Percentiles rank a stretch among this genome's conserved stretches.
Evolutionary conservation across 2,797 vertebrate species (phyloP).

Genomic region (Tachyglossus aculeatus): DNA sequence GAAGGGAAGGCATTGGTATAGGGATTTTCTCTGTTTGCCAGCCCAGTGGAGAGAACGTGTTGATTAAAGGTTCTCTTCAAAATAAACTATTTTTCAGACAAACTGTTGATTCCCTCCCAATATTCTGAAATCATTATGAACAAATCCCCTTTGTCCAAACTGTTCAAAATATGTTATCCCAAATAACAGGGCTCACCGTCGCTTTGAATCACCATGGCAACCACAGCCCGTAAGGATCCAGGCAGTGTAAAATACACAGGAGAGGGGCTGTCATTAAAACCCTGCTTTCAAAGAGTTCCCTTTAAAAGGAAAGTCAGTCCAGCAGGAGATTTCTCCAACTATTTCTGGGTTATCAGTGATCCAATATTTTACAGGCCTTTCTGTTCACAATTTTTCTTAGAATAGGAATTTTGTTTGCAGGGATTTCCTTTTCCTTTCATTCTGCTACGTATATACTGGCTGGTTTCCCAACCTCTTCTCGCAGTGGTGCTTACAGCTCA

Average conservation of each 20-base stretch:
- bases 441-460: not conserved
- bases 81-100: too few relatives aligned
- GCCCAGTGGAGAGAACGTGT: too few relatives aligned
- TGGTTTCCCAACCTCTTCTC: conserved; percentile 12
- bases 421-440: not conserved
- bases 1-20: too few relatives aligned
- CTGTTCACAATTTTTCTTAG: conserved; percentile 4
- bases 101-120: too few relatives aligned
- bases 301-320: not conserved
- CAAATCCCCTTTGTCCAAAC: not conserved
- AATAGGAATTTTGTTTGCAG: not conserved
- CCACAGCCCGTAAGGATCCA: not conserved
- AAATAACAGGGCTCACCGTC: not conserved
- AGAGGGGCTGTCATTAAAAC: conserved; percentile 23
- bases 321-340: not conserved
- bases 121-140: not conserved
- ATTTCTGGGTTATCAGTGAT: conserved; percentile 3
- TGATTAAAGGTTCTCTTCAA: too few relatives aligned
- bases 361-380: conserved; percentile 24
- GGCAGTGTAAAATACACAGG: conserved; percentile 18
- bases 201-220: conserved; percentile 19
- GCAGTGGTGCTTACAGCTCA: not conserved
- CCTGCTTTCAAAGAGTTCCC: not conserved
- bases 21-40: too few relatives aligned
- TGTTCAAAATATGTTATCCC: not conserved